Conservation (phyloP, 2,888 invertebrate species). For the Napeogenes inachia region DNA sequence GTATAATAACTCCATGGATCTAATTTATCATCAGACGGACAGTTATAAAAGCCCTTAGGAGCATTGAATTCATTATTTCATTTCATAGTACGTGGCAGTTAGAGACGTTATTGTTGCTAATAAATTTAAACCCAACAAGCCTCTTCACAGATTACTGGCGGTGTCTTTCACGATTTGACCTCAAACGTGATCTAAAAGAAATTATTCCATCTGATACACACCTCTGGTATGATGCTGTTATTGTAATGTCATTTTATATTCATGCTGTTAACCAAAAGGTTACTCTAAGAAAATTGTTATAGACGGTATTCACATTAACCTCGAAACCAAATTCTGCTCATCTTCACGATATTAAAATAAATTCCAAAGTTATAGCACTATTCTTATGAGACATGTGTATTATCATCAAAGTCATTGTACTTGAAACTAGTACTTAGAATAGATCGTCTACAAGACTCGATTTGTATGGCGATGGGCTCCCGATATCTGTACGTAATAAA, state of each 20-base stretch:
- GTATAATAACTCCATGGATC: neutral
- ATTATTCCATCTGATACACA: constrained; percentile 29
- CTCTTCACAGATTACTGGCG: constrained; percentile 32
- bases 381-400: constrained; percentile 18
- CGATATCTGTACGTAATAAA: constrained; percentile 64
- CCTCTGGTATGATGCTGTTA: neutral
- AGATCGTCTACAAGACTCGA: constrained; percentile 24
- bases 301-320: no score
- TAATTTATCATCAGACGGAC: constrained; percentile 1
- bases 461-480: constrained; percentile 41
- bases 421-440: constrained; percentile 29
- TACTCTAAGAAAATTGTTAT: no score
- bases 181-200: constrained; percentile 32
- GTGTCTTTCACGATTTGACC: constrained; percentile 37
- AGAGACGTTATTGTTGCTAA: constrained; percentile 40
- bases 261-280: no score
- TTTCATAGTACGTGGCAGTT: constrained; percentile 40
- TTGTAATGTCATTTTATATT: no score
- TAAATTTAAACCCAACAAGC: constrained; percentile 40
- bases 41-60: constrained; percentile 27
- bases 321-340: no score
- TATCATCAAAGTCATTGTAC: constrained; percentile 34
- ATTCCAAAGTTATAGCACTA: constrained; percentile 18
- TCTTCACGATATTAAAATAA: neutral
- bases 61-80: constrained; percentile 52